Conservation (phyloP, 2,797 vertebrate genomes). For the Cirrhinus molitorella region DNA sequence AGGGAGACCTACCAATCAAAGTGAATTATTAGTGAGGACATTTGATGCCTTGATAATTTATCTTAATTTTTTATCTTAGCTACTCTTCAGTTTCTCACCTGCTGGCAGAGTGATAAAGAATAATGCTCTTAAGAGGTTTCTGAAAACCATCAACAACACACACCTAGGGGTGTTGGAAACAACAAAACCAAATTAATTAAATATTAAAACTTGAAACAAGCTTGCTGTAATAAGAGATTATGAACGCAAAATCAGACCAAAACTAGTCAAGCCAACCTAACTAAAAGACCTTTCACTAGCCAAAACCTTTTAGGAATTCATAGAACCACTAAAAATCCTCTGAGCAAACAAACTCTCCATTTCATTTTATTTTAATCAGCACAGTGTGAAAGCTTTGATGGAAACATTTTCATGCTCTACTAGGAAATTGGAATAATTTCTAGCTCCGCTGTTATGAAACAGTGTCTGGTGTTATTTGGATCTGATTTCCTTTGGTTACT, state of each 20-base stretch:
- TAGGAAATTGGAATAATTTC: not conserved
- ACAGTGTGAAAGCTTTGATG: slow-evolving; percentile 34
- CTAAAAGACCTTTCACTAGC: not conserved
- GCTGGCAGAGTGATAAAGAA: slow-evolving; percentile 1
- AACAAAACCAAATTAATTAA: not conserved
- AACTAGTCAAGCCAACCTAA: not conserved
- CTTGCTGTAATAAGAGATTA: not conserved
- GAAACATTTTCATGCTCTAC: slow-evolving; percentile 34
- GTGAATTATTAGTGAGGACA: slow-evolving; percentile 28
- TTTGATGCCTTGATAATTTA: slow-evolving; percentile 23
- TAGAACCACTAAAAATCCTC: not conserved
- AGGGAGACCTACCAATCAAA: slow-evolving; percentile 35
- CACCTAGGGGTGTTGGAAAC: not conserved
- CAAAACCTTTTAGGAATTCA: not conserved
- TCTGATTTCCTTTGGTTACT: slow-evolving; percentile 1
- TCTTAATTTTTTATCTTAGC: slow-evolving; percentile 22
- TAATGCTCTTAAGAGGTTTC: not conserved
- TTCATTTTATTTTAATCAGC: slow-evolving; percentile 17
- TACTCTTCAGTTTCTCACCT: not conserved
- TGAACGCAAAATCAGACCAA: not conserved
- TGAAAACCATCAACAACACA: not conserved
- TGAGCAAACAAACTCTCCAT: not conserved
- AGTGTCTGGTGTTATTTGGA: not conserved
- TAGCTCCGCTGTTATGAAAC: not conserved
- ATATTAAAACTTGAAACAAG: not conserved